Percentiles rank a stretch among this genome's conserved stretches.
Evolutionary conservation across 1,140 invertebrate species (phyloP).

Genomic region (Cherax quadricarinatus): DNA sequence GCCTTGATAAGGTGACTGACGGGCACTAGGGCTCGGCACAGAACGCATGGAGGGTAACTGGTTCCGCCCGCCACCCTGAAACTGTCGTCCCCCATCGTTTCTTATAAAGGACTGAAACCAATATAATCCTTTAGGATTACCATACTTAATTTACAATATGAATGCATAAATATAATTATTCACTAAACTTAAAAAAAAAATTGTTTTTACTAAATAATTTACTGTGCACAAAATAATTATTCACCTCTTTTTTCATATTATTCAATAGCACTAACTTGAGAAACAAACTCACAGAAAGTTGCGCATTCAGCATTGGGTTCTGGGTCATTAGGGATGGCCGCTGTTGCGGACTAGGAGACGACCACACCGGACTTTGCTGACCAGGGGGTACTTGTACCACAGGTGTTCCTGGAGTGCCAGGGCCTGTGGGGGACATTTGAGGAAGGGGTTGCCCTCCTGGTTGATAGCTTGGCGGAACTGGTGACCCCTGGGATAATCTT

Average conservation of each 20-base stretch:
- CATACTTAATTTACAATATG: too few species aligned
- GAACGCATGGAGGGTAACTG: conserved; percentile 60
- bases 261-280: too few species aligned
- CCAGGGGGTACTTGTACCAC: conserved; percentile 49
- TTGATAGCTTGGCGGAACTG: conserved; percentile 57
- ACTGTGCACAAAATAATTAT: too few species aligned
- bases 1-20: conserved; percentile 56
- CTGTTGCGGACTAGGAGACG: conserved; percentile 48
- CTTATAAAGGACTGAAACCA: conserved; percentile 45
- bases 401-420: conserved; percentile 45
- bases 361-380: conserved; percentile 68
- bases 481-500: conserved; percentile 62
- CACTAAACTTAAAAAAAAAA: too few species aligned
- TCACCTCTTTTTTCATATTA: too few species aligned
- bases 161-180: too few species aligned
- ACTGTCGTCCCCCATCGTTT: conserved; percentile 40
- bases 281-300: conserved; percentile 43
- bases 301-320: conserved; percentile 67
- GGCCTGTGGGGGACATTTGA: conserved; percentile 62
- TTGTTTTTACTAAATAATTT: too few species aligned
- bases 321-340: conserved; percentile 55
- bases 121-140: background rate
- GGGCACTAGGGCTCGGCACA: conserved; percentile 57
- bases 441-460: conserved; percentile 54
- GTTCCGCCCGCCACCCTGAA: conserved; percentile 33